Base-by-base conservation (phyloP, 2,113 vertebrate species). In the Anoplopoma fimbria region DNA sequence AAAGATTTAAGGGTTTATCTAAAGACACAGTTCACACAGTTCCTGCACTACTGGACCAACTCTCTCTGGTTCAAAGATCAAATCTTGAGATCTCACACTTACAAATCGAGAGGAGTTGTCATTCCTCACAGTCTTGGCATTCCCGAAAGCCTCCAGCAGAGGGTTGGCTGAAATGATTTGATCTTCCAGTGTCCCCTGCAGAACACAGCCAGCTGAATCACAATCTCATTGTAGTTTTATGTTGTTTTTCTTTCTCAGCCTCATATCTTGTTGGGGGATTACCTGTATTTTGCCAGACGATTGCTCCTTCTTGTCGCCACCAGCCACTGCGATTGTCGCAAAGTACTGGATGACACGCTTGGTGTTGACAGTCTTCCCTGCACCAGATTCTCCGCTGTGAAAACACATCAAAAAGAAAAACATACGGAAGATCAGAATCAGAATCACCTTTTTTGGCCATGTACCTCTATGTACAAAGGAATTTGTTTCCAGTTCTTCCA, bases 321-420 rank as follows among this genome's bases (percentile, higher is more conserved):
- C 38, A 17, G 87, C 53, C 45, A 95, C 96, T 71, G 97, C 87
- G 31, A 91, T 89, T 85, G 87, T 90, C 25, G 86, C 89, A 77
- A 90, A 90, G 72, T 90, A 90, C 86, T 90, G 89, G 76, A 90
- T 97, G 95, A 97, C 96, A 69, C 95, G 95, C 61, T 97, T 97
- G 0, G 96, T 97, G 87, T 97, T 97, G 87, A 97, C 97, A 65
- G 97, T 97, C 93, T 98, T 97, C 55, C 97, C 97, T 0, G 97
- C 97, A 63, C 97, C 96, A 0, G 97, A 97, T 97, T 98, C 97
- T 96, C 97, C 96, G 0, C 97, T 97, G 90, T 13, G 47, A 9
- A n/a, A n/a, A n/a, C n/a, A n/a, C n/a, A n/a, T n/a, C n/a, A n/a
- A n/a, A n/a, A n/a, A n/a, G n/a, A n/a, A n/a, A n/a, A n/a, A n/a